These are phyloP conservation scores for Beroe forskalii DNA, from an alignment of 37 sponge, comb jelly and placozoan species.

Conservation along the genomic window DNA sequence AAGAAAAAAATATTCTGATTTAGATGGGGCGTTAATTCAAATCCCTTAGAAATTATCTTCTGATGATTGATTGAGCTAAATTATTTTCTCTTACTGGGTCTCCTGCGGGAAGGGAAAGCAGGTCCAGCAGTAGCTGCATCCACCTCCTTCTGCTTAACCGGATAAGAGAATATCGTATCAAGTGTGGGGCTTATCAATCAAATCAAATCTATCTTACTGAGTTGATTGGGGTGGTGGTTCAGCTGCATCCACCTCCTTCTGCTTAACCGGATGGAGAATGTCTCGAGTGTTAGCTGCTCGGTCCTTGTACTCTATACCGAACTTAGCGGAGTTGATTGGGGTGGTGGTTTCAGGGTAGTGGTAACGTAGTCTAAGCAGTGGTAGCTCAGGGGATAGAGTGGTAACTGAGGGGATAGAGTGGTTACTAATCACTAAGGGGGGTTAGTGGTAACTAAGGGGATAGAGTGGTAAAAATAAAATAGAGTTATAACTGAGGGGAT, in stretches of 20 bases:
- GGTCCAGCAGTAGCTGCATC: too few relatives aligned
- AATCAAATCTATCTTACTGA: constrained; percentile 76
- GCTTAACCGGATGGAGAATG: constrained; percentile 70
- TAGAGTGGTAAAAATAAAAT: too few relatives aligned
- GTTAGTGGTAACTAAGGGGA: too few relatives aligned
- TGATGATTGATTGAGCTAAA: constrained; percentile 72
- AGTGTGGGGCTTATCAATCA: constrained; percentile 75
- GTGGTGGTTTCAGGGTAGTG: constrained; percentile 79
- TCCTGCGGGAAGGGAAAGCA: constrained; percentile 68
- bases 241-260: too few relatives aligned
- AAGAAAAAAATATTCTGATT: too few relatives aligned
- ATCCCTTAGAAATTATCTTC: too few relatives aligned
- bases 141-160: constrained; percentile 65
- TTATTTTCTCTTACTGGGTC: constrained; percentile 75
- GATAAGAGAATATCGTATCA: constrained; percentile 73
- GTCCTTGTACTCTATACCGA: constrained; percentile 81
- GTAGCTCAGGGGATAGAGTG: too few relatives aligned
- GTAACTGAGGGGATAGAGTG: not conserved
- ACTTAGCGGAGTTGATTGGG: constrained; percentile 73
- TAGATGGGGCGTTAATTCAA: too few relatives aligned
- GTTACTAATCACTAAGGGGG: too few relatives aligned
- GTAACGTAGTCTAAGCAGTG: constrained; percentile 69
- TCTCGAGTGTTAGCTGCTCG: constrained; percentile 84
- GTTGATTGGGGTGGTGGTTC: constrained; percentile 73
- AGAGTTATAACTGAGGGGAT: too few relatives aligned